These are phyloP conservation scores for Ivindomyrus marchei DNA, from an alignment of 2,113 vertebrate species.

Conservation along the genomic window DNA sequence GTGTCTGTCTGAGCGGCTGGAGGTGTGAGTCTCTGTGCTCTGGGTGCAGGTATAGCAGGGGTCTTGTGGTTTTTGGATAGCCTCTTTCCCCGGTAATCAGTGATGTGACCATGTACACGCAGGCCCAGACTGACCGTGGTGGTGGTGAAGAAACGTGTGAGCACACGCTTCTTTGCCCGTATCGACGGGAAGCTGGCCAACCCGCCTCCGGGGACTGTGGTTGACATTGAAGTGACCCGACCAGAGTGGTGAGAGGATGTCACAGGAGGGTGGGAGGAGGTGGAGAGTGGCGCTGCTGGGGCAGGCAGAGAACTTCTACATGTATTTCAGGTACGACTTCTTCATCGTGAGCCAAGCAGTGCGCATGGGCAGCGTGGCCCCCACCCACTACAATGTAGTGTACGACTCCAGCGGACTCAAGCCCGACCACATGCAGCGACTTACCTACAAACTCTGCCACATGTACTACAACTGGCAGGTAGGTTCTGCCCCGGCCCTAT, in stretches of 20 bases:
- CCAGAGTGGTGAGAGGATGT: slow-evolving; percentile 75
- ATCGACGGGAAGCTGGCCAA: slow-evolving; percentile 64
- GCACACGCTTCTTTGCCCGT: slow-evolving; percentile 71
- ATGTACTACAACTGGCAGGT: slow-evolving; percentile 97
- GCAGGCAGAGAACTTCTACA: neutral
- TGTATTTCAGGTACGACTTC: slow-evolving; percentile 79
- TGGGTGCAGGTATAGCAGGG: neutral
- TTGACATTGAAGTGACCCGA: slow-evolving; percentile 82
- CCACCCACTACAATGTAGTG: slow-evolving; percentile 90
- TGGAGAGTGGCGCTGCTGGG: neutral
- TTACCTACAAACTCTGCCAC: slow-evolving; percentile 93
- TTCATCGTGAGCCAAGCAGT: slow-evolving; percentile 87
- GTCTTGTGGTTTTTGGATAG: neutral
- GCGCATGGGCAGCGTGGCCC: slow-evolving; percentile 69
- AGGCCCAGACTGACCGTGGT: slow-evolving; percentile 84
- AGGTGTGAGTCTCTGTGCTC: neutral
- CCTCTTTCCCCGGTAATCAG: neutral
- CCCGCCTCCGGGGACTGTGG: slow-evolving; percentile 82
- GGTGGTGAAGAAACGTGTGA: slow-evolving; percentile 88
- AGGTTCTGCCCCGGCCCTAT: slow-evolving; percentile 9
- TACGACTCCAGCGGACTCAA: slow-evolving; percentile 85
- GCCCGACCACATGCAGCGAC: slow-evolving; percentile 84
- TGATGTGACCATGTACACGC: neutral
- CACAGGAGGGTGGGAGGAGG: neutral
- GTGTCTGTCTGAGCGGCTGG: neutral